A percentile compares a stretch with the other conserved stretches of the same genome.
These are phyloP conservation scores for Macropus fuliginosus DNA, from an alignment of 2,797 vertebrate species.

Conservation along the genomic window DNA sequence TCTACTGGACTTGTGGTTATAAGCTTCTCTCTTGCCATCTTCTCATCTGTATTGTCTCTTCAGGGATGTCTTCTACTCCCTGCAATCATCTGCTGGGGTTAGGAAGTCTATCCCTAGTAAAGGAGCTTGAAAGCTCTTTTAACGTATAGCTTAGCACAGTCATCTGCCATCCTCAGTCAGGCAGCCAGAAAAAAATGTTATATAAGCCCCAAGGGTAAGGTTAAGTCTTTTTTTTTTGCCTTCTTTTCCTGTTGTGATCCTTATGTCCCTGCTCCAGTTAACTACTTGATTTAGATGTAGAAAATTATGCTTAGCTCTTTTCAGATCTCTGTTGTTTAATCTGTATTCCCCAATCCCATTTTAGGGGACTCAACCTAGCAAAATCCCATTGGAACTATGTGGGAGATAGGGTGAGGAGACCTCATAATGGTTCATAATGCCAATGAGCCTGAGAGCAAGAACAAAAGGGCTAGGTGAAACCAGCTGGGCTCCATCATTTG, in stretches of 20 bases:
- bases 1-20: neutral
- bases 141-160: neutral
- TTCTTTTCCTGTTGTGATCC: neutral
- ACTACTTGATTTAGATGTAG: neutral
- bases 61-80: neutral
- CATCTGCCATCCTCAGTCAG: neutral
- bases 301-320: neutral
- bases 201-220: neutral
- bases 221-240: neutral
- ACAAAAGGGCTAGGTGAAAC: neutral
- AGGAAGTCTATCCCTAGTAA: neutral
- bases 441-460: neutral
- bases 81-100: neutral
- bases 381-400: neutral
- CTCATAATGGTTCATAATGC: neutral
- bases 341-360: neutral
- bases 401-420: neutral
- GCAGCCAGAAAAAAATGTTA: neutral
- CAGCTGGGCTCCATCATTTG: neutral
- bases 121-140: neutral
- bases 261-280: neutral
- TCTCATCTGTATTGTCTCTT: neutral
- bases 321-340: neutral
- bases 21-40: neutral
- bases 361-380: neutral